Conservation (phyloP, 2,888 invertebrate species). For the Hypomecis atomaria region DNA sequence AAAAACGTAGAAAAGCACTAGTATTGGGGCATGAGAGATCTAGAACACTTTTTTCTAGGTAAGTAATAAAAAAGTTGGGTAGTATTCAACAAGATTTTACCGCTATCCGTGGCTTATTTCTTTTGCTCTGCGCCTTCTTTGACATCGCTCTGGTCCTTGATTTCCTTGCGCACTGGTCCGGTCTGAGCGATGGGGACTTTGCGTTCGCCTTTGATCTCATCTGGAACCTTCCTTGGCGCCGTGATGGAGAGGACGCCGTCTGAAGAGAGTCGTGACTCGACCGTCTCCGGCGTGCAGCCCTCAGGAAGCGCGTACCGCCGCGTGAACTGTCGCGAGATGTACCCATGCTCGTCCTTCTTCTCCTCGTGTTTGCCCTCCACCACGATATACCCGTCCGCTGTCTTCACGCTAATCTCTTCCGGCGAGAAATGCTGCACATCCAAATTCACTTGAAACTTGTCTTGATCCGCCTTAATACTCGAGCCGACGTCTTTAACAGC, state of each 20-base stretch:
- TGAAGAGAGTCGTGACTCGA: conserved; percentile 57
- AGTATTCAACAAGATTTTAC: conserved; percentile 3
- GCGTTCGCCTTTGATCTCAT: conserved; percentile 74
- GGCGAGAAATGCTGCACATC: conserved; percentile 55
- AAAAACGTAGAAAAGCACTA: too few relatives aligned
- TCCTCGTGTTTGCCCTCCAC: conserved; percentile 76
- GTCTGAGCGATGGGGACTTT: conserved; percentile 85
- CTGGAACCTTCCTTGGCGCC: conserved; percentile 53
- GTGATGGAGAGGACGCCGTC: conserved; percentile 67
- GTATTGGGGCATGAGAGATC: too few relatives aligned
- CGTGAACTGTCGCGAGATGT: conserved; percentile 60
- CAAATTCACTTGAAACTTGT: conserved; percentile 66
- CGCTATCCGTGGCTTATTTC: background rate
- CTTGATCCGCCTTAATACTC: conserved; percentile 78
- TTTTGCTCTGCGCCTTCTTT: conserved; percentile 52
- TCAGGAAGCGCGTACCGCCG: conserved; percentile 70
- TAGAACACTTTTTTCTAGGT: too few relatives aligned
- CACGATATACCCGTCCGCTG: conserved; percentile 53
- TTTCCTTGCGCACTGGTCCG: conserved; percentile 83
- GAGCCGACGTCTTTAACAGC: conserved; percentile 81
- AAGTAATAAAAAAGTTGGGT: background rate
- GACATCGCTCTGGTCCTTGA: conserved; percentile 77
- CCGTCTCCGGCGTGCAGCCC: conserved; percentile 60
- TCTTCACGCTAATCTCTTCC: conserved; percentile 72
- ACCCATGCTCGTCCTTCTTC: conserved; percentile 56